Conservation (phyloP, 2,797 vertebrate genomes). For the Semaprochilodus insignis region DNA sequence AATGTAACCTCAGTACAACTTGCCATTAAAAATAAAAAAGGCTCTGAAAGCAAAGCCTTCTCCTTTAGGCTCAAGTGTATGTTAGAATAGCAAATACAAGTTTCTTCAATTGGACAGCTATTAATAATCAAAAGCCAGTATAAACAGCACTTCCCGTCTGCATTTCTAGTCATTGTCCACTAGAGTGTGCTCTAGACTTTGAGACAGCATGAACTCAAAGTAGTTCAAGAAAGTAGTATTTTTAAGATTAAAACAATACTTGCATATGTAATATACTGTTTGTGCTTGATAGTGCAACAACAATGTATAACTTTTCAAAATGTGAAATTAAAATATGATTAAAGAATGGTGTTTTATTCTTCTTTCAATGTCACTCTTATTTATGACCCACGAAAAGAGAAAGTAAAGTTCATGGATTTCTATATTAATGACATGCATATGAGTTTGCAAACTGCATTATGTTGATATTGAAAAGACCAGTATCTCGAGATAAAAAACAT, state of each 20-base stretch:
- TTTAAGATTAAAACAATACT: background rate
- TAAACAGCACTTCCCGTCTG: background rate
- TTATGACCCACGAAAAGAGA: too few species aligned
- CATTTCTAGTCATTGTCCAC: slow-evolving; percentile 38
- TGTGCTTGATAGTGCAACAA: background rate
- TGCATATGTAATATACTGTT: background rate
- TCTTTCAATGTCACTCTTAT: too few species aligned
- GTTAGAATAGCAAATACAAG: background rate
- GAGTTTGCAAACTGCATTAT: too few species aligned
- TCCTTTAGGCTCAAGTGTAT: background rate
- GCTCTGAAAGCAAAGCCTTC: background rate
- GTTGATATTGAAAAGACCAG: too few species aligned
- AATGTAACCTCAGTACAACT: background rate
- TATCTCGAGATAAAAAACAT: too few species aligned
- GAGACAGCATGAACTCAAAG: background rate
- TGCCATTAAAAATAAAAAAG: background rate
- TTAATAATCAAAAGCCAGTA: slow-evolving; percentile 20
- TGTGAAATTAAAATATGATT: background rate
- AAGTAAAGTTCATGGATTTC: too few species aligned
- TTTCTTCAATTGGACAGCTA: slow-evolving; percentile 9
- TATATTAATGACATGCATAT: too few species aligned
- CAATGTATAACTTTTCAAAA: too few species aligned
- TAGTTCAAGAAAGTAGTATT: background rate
- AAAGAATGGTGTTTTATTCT: too few species aligned
- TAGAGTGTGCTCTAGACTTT: slow-evolving; percentile 44